A percentile compares a stretch with the other conserved stretches of the same genome.
Conservation (phyloP, 2,888 invertebrate genomes). For the Ophion ellenae region DNA sequence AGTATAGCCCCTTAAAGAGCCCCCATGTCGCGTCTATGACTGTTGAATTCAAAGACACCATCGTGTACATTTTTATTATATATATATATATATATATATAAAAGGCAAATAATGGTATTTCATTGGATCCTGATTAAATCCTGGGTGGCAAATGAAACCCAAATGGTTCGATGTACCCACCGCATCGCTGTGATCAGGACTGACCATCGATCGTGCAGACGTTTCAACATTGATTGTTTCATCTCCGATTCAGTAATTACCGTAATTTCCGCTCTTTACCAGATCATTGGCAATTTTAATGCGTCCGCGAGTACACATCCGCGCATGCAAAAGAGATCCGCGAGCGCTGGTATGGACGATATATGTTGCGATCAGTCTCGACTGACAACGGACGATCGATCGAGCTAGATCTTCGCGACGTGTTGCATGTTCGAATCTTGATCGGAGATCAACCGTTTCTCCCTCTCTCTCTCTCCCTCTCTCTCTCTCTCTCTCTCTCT, state of each 20-base stretch:
- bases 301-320: not conserved
- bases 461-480: too few relatives aligned
- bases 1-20: too few relatives aligned
- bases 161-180: not conserved
- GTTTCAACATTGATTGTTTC: slow-evolving; percentile 69
- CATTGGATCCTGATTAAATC: not conserved
- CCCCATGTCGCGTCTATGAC: too few relatives aligned
- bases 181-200: slow-evolving; percentile 22
- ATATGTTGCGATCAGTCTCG: slow-evolving; percentile 23
- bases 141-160: not conserved
- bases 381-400: slow-evolving; percentile 45
- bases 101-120: not conserved
- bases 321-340: not conserved
- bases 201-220: slow-evolving; percentile 61
- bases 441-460: slow-evolving; percentile 34
- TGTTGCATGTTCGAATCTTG: slow-evolving; percentile 50
- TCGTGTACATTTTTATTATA: too few relatives aligned
- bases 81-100: too few relatives aligned
- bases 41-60: too few relatives aligned
- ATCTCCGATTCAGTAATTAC: slow-evolving; percentile 72
- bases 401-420: slow-evolving; percentile 11
- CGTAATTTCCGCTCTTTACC: slow-evolving; percentile 73
- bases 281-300: slow-evolving; percentile 67
- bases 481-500: not conserved
- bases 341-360: not conserved